Conservation (phyloP, 2,888 invertebrate species). For the Volucella inanis region DNA sequence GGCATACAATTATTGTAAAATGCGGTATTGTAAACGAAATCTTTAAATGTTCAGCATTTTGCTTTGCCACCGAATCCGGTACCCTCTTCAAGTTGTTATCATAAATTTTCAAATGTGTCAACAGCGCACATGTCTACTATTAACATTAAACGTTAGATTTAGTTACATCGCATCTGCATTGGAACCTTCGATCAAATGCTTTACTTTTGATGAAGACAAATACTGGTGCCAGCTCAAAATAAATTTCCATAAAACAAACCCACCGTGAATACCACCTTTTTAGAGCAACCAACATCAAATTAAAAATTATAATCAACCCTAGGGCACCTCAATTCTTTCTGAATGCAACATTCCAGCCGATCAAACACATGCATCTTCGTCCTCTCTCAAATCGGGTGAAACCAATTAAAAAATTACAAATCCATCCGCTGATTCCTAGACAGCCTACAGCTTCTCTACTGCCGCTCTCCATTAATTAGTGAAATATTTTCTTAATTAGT, state of each 20-base stretch:
- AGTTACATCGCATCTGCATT: too few relatives aligned
- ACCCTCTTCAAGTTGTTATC: conserved; percentile 6
- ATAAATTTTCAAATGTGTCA: conserved; percentile 11
- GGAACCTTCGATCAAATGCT: too few relatives aligned
- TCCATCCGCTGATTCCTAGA: conserved; percentile 34
- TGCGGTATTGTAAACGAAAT: too few relatives aligned
- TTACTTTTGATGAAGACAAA: too few relatives aligned
- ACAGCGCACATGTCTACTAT: neutral
- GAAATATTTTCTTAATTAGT: conserved; percentile 67
- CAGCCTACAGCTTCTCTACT: conserved; percentile 1
- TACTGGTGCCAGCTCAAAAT: neutral
- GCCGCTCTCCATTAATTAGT: conserved; percentile 17
- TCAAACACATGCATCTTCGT: conserved; percentile 3
- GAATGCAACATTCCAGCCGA: conserved; percentile 2
- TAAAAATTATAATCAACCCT: conserved; percentile 24
- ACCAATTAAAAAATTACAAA: conserved; percentile 69
- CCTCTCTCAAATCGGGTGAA: conserved; percentile 9
- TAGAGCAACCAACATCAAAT: neutral
- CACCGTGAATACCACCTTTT: neutral
- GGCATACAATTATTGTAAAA: too few relatives aligned
- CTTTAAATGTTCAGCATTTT: neutral
- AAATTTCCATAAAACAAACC: neutral
- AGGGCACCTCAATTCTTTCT: conserved; percentile 3
- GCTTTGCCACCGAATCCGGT: neutral
- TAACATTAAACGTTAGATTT: conserved; percentile 2